Conservation (phyloP, 2,888 invertebrate species). For the Eilema depressum region DNA sequence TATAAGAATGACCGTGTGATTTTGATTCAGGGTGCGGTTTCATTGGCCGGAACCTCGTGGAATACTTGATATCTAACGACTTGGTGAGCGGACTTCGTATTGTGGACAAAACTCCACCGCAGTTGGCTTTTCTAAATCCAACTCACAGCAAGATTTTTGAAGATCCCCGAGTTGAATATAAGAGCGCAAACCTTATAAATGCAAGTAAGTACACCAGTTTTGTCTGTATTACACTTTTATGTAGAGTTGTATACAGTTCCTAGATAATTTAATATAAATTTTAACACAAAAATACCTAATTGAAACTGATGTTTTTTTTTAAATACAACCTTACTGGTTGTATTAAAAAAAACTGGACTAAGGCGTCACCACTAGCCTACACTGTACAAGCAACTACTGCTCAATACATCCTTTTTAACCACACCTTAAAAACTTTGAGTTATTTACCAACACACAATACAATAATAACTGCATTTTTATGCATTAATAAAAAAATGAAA, state of each 20-base stretch:
- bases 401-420: not conserved
- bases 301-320: too few relatives aligned
- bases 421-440: not conserved
- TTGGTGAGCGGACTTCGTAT: slow-evolving; percentile 92
- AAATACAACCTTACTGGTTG: not conserved
- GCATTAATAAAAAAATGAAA: not conserved
- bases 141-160: slow-evolving; percentile 91
- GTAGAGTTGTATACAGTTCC: not conserved
- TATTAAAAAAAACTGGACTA: not conserved
- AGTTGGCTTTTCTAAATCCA: slow-evolving; percentile 95
- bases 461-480: not conserved
- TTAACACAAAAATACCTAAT: not conserved
- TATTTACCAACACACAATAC: not conserved
- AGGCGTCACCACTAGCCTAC: not conserved
- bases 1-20: slow-evolving; percentile 58
- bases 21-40: slow-evolving; percentile 94
- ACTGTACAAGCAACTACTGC: too few relatives aligned
- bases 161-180: slow-evolving; percentile 93
- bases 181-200: slow-evolving; percentile 96
- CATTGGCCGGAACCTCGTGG: slow-evolving; percentile 95
- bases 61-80: slow-evolving; percentile 92
- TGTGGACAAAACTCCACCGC: slow-evolving; percentile 97
- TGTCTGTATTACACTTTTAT: not conserved
- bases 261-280: not conserved
- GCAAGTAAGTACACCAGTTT: slow-evolving; percentile 87